phyloP scores from a whole-genome alignment of 2,888 invertebrate genomes.

The Cryptocheilus praepositus region DNA sequence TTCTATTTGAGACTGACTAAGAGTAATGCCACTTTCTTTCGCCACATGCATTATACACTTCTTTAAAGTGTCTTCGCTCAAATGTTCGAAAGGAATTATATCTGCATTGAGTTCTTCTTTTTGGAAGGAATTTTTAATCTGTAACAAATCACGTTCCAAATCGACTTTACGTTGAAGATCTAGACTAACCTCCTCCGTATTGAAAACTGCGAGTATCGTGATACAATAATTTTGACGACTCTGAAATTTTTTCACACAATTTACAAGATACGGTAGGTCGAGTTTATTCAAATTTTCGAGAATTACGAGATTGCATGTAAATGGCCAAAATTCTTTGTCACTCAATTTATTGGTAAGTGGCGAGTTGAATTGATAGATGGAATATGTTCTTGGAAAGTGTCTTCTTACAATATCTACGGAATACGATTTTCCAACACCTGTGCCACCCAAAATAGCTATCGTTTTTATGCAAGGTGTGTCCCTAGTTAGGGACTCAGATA shows the following conservation, averaged over 20 bases:
- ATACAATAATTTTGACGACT: constrained; percentile 48
- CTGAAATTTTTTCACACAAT: constrained; percentile 32
- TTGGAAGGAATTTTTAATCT: constrained; percentile 44
- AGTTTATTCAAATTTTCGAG: constrained; percentile 64
- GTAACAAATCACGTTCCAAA: constrained; percentile 40
- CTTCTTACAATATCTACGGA: constrained; percentile 61
- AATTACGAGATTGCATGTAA: constrained; percentile 62
- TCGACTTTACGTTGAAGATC: constrained; percentile 47
- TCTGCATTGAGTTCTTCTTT: constrained; percentile 35
- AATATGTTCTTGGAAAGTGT: constrained; percentile 45
- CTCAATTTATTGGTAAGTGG: constrained; percentile 41
- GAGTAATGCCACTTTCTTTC: constrained; percentile 40
- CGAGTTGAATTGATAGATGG: constrained; percentile 54
- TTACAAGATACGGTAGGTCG: constrained; percentile 51
- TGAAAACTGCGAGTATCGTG: constrained; percentile 60
- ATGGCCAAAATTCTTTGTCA: constrained; percentile 41
- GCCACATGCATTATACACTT: constrained; percentile 63
- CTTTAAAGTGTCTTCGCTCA: constrained; percentile 55
- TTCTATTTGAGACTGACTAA: constrained; percentile 50
- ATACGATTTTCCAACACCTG: constrained; percentile 70
- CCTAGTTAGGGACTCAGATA: constrained; percentile 42
- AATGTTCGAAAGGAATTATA: constrained; percentile 52
- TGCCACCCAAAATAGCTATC: constrained; percentile 63
- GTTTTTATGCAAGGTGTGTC: constrained; percentile 52
- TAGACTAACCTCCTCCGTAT: constrained; percentile 53